phyloP scores from a whole-genome alignment of 1,140 invertebrate genomes.

The Kradibia gibbosae region DNA sequence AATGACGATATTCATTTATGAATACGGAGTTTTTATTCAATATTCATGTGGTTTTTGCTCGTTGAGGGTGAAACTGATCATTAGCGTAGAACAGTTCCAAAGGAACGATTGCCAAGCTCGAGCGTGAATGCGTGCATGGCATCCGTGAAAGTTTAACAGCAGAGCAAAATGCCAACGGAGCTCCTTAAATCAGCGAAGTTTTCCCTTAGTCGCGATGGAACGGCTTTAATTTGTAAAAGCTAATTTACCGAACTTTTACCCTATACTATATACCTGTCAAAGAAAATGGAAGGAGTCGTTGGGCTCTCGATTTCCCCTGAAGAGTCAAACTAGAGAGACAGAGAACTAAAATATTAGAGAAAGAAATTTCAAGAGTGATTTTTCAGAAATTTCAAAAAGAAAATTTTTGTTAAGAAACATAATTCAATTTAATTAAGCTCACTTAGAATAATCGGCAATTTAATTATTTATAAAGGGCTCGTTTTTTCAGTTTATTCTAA shows the following conservation, averaged over 20 bases:
- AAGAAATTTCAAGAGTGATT: neutral
- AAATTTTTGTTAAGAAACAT: neutral
- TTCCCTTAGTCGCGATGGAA: constrained; percentile 50
- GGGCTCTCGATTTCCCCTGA: constrained; percentile 56
- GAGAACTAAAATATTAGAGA: constrained; percentile 41
- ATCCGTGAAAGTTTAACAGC: constrained; percentile 23
- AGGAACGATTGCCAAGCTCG: constrained; percentile 5
- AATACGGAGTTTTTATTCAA: neutral
- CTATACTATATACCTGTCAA: constrained; percentile 53
- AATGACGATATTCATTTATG: constrained; percentile 5
- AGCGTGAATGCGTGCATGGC: neutral
- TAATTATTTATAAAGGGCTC: neutral
- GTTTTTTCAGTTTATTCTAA: neutral
- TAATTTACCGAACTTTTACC: constrained; percentile 69
- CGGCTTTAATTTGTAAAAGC: constrained; percentile 69
- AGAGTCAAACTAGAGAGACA: constrained; percentile 39
- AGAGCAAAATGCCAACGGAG: constrained; percentile 40
- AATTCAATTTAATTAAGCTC: neutral
- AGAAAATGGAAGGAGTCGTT: constrained; percentile 38
- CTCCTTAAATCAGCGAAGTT: constrained; percentile 57
- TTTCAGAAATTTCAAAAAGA: neutral
- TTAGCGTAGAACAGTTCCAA: constrained; percentile 15
- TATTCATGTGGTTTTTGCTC: neutral
- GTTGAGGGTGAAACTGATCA: constrained; percentile 15
- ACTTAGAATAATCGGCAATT: neutral